Percentiles rank a stretch among this genome's conserved stretches.
These are phyloP conservation scores for Leptonema lineaticorne DNA, from an alignment of 1,140 invertebrate species.

Conservation along the genomic window DNA sequence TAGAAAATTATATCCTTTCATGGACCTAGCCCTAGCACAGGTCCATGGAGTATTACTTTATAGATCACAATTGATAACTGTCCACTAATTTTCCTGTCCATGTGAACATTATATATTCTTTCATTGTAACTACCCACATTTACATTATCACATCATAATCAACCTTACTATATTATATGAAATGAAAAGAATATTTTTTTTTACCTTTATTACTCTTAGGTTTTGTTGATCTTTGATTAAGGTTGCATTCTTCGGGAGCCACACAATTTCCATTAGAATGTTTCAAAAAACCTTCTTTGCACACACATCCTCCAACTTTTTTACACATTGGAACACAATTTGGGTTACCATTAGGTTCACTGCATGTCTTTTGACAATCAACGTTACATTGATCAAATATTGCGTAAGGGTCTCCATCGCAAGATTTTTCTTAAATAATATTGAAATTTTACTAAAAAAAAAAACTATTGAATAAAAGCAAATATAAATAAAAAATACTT, in stretches of 20 bases:
- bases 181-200: neutral
- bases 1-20: too few relatives aligned
- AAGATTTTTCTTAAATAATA: slow-evolving; percentile 19
- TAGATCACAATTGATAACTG: too few relatives aligned
- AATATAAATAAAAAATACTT: neutral
- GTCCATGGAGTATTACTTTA: too few relatives aligned
- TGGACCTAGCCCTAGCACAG: too few relatives aligned
- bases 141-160: too few relatives aligned
- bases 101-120: too few relatives aligned
- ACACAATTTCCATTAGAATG: neutral
- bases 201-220: neutral
- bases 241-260: neutral
- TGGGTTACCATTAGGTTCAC: slow-evolving; percentile 44
- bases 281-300: slow-evolving; percentile 5
- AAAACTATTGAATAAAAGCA: neutral
- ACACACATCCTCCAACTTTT: slow-evolving; percentile 6
- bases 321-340: slow-evolving; percentile 34
- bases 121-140: too few relatives aligned
- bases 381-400: neutral
- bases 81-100: too few relatives aligned
- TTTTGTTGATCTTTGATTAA: neutral
- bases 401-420: neutral
- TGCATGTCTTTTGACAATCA: slow-evolving; percentile 1
- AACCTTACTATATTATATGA: neutral
- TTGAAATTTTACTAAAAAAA: too few relatives aligned